Evolutionary conservation across 2,888 invertebrate species (phyloP).

Genomic region (Microctonus hyperodae): DNA sequence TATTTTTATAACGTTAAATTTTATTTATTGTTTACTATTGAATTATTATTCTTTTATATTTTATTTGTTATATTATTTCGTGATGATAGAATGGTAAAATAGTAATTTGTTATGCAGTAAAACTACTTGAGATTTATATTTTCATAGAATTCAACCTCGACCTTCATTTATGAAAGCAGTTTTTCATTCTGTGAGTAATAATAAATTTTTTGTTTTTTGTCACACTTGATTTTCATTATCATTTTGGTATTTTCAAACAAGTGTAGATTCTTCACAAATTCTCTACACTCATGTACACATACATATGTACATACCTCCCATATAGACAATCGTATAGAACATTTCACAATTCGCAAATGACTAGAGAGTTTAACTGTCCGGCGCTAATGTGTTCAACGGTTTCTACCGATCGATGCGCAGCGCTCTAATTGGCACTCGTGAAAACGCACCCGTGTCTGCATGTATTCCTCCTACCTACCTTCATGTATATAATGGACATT

Average conservation of each 20-base stretch:
- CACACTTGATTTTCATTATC: neutral
- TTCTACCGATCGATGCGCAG: constrained; percentile 50
- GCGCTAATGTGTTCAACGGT: constrained; percentile 49
- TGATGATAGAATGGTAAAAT: neutral
- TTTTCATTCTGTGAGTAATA: constrained; percentile 19
- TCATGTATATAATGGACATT: neutral
- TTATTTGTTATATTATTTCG: neutral
- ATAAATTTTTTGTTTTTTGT: neutral
- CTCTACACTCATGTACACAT: neutral
- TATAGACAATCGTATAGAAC: too few species aligned
- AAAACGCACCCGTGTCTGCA: constrained; percentile 41
- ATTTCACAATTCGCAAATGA: constrained; percentile 45
- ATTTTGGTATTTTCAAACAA: neutral
- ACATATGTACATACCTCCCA: neutral
- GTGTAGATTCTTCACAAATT: neutral
- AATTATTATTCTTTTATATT: neutral
- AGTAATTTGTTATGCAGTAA: constrained; percentile 16
- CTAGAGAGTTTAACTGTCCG: constrained; percentile 45
- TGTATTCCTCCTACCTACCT: neutral
- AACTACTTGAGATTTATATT: constrained; percentile 22
- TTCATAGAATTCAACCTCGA: constrained; percentile 18
- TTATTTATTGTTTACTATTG: neutral
- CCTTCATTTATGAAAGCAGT: neutral
- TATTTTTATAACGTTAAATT: neutral
- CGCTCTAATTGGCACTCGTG: constrained; percentile 53